Evolutionary conservation across 2,113 vertebrate species (phyloP), one percentile per base, ranked within the genome.

Genomic region (Leuciscus idus): DNA sequence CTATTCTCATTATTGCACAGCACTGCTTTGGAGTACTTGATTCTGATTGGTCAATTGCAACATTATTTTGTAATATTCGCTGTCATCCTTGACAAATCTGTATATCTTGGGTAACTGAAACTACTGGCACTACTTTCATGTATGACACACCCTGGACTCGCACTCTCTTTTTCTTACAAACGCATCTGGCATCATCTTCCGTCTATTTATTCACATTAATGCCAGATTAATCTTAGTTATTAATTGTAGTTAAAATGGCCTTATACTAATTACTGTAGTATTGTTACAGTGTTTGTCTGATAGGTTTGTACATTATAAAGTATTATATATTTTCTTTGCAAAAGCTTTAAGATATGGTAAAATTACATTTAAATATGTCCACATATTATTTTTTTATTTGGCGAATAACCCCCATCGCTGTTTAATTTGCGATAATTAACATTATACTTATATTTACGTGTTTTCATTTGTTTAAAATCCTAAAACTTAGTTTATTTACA

Each of bases 1-100:
- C 39, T 74, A n/a, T 74, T 46, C 23, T 75, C 39, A 75, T 75
- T 75, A 48, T 75, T 15, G 28, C 73, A 50, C 12, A 26, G 73
- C 6, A 6, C 43, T 28, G 6, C 73, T 50, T 0, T 73, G 36
- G 23, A n/a, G 11, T 43, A 23, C 36, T n/a, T 43, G 9, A 43
- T 72, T 72, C 33, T 72, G 11, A 72, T 72, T 72, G 19, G 33
- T n/a, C 68, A 23, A 11, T 36, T 70, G 15, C 19, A 33, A 9
- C 36, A 39, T 73, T 43, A 73, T 73, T 43, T 43, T 43, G 10
- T 12, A 73, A 43, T 43, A 43, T 43, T n/a, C 0, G 0, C 9
- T 72, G 33, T 72, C 23, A 11, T 72, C 36, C 36, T 72, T 72
- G 19, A 30, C 36, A 72, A 19, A 19, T 2, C 33, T 72, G 33